Conservation (phyloP, 2,113 vertebrate species). For the Saguinus imperator region DNA sequence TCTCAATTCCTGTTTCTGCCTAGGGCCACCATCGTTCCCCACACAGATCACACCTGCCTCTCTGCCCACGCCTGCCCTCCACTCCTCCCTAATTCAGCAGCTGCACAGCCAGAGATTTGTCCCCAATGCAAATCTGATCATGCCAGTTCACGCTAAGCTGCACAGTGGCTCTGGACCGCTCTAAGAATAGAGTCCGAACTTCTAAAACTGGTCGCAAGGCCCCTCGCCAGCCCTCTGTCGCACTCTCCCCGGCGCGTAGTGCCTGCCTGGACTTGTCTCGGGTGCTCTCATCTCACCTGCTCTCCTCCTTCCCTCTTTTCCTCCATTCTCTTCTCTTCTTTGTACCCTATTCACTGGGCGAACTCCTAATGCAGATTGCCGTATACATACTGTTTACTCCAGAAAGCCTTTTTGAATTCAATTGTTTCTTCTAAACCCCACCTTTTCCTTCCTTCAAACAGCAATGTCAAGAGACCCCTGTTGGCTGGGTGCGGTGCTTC, state of each 20-base stretch:
- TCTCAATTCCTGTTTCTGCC: neutral
- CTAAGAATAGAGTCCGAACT: neutral
- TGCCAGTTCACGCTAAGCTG: neutral
- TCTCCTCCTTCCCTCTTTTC: neutral
- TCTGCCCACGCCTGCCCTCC: neutral
- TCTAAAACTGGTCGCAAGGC: neutral
- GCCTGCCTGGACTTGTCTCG: neutral
- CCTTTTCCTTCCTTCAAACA: neutral
- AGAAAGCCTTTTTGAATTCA: neutral
- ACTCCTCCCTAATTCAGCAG: neutral
- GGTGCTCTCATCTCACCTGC: neutral
- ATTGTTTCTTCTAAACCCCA: neutral
- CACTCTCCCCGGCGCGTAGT: neutral
- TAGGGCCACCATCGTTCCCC: neutral
- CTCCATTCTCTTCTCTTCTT: neutral
- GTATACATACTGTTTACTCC: neutral
- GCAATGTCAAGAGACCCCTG: neutral
- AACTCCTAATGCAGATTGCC: neutral
- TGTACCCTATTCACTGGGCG: neutral
- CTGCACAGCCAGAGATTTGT: neutral
- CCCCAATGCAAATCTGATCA: neutral
- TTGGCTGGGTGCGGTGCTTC: neutral
- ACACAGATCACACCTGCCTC: neutral
- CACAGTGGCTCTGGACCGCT: neutral
- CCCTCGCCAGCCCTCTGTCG: neutral